phyloP scores from a whole-genome alignment of 2,113 vertebrate genomes.

The Colaptes auratus region DNA sequence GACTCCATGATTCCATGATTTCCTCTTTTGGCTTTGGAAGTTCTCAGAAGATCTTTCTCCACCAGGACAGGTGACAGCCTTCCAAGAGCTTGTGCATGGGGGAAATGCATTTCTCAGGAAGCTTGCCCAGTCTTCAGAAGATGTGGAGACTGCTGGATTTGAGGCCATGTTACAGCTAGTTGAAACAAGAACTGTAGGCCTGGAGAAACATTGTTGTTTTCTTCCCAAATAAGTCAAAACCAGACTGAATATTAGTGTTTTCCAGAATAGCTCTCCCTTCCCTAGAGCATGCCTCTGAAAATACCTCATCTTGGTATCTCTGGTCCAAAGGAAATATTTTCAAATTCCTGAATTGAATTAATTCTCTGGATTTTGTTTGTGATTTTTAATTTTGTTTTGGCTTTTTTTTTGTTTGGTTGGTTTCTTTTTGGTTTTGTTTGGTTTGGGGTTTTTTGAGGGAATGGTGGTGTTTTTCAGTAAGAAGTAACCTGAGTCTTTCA shows the following conservation, averaged over 20 bases:
- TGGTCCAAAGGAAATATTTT: slow-evolving; percentile 54
- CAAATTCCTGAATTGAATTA: background rate
- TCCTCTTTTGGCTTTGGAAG: background rate
- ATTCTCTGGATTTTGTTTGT: background rate
- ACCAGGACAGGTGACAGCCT: background rate
- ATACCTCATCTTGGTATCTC: background rate
- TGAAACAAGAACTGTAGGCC: background rate
- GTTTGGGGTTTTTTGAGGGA: background rate
- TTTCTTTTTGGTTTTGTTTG: background rate
- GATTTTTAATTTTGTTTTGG: background rate
- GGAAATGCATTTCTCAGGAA: background rate
- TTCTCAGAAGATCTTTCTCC: background rate
- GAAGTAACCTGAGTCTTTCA: background rate
- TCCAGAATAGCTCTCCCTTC: background rate
- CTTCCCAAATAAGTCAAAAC: background rate
- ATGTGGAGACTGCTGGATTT: background rate
- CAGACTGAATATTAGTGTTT: background rate
- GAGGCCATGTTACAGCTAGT: fast-evolving
- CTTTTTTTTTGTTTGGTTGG: background rate
- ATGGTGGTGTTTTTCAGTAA: background rate
- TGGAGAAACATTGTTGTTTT: background rate
- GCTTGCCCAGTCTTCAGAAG: background rate
- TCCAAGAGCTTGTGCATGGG: background rate
- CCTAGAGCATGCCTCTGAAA: background rate
- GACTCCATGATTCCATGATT: background rate